Conservation (phyloP, 2,797 vertebrate genomes). For the Paguma larvata region DNA sequence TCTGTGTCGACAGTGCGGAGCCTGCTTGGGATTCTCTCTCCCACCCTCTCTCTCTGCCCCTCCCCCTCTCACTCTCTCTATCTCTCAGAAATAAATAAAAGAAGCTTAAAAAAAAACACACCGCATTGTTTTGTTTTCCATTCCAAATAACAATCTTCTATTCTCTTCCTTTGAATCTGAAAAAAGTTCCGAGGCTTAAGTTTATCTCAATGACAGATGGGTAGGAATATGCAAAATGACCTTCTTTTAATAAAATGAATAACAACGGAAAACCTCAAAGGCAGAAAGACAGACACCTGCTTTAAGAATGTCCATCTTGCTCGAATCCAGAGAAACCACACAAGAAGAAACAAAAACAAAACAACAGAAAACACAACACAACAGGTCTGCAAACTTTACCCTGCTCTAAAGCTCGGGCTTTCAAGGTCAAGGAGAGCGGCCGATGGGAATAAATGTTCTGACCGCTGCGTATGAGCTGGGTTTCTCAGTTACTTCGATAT, state of each 20-base stretch:
- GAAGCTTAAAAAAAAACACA: too few relatives aligned
- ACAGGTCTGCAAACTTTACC: background rate
- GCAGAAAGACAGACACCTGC: background rate
- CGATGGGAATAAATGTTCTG: background rate
- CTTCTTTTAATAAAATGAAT: background rate
- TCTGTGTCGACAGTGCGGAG: too few relatives aligned
- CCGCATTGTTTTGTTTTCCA: background rate
- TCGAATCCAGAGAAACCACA: background rate
- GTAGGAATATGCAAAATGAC: background rate
- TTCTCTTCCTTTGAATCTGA: background rate
- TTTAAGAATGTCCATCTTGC: background rate
- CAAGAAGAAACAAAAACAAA: background rate
- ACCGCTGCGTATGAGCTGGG: background rate
- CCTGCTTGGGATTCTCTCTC: too few relatives aligned
- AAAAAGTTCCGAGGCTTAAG: background rate
- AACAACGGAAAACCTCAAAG: background rate
- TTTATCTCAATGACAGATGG: background rate
- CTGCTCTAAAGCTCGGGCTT: background rate
- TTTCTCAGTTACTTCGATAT: conserved; percentile 15
- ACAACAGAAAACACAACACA: background rate
- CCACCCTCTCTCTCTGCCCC: too few relatives aligned
- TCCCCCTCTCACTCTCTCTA: too few relatives aligned
- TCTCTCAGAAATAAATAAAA: too few relatives aligned
- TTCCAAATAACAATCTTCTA: background rate
- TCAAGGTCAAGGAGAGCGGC: background rate